Percentiles rank a stretch among this genome's conserved stretches.
phyloP scores from a whole-genome alignment of 2,113 vertebrate genomes.

The Rhinogobius similis region DNA sequence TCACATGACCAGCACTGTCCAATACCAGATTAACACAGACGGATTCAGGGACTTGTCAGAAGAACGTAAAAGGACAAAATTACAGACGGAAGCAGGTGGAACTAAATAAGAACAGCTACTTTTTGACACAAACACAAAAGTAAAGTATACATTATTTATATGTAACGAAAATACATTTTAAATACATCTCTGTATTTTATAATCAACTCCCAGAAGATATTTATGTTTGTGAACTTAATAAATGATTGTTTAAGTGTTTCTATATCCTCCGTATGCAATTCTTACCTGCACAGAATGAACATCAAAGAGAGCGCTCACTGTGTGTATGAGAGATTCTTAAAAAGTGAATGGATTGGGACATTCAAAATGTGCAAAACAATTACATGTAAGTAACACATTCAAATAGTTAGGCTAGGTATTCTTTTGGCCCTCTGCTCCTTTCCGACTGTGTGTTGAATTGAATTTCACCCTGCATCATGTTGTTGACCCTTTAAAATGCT shows the following conservation, averaged over 20 bases:
- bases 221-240: not conserved
- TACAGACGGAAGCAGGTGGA: conserved; percentile 23
- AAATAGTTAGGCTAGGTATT: no score
- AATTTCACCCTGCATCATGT: no score
- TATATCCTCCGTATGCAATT: no score
- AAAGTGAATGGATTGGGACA: no score
- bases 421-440: no score
- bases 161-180: not conserved
- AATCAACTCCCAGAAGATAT: not conserved
- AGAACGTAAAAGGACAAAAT: conserved; percentile 58
- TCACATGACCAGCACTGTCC: conserved; percentile 57
- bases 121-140: not conserved
- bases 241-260: not conserved
- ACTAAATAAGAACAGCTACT: not conserved
- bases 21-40: conserved; percentile 70
- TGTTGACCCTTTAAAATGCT: no score
- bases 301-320: not conserved
- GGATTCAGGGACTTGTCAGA: conserved; percentile 74
- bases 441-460: no score
- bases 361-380: no score
- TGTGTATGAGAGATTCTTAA: no score
- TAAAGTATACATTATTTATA: not conserved
- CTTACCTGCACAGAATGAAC: not conserved
- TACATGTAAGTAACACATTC: no score
- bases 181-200: not conserved